These are phyloP conservation scores for Cyprinodon diabolis DNA, from an alignment of 2,797 vertebrate species.

Conservation along the genomic window DNA sequence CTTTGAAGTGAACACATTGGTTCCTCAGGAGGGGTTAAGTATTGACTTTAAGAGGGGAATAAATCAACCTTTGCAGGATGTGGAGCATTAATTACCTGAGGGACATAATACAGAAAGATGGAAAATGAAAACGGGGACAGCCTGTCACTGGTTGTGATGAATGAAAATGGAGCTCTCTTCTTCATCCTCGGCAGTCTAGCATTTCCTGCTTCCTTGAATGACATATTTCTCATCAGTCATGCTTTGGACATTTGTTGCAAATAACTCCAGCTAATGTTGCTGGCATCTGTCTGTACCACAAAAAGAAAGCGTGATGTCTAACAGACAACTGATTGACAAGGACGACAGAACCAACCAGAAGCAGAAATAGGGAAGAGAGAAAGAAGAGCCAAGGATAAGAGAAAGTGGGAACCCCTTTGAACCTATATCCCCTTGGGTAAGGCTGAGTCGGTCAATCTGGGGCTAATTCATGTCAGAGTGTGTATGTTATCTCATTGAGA, in stretches of 20 bases:
- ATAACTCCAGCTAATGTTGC: slow-evolving; percentile 81
- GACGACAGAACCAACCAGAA: slow-evolving; percentile 47
- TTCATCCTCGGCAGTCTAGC: slow-evolving; percentile 30
- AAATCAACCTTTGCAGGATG: slow-evolving; percentile 41
- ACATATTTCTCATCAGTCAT: slow-evolving; percentile 69
- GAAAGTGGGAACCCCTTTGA: slow-evolving; percentile 52
- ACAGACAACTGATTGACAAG: slow-evolving; percentile 81
- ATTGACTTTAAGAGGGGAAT: slow-evolving; percentile 34
- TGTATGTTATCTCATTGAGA: slow-evolving; percentile 84
- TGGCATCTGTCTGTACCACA: slow-evolving; percentile 72
- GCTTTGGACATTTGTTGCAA: slow-evolving; percentile 79
- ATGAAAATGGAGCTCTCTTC: slow-evolving; percentile 58
- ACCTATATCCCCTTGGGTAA: slow-evolving; percentile 73
- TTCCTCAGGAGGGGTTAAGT: slow-evolving; percentile 25
- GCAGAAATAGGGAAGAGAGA: slow-evolving; percentile 34
- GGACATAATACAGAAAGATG: slow-evolving; percentile 38
- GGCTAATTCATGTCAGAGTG: slow-evolving; percentile 90
- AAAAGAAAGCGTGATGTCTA: slow-evolving; percentile 66
- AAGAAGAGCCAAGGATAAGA: slow-evolving; percentile 25
- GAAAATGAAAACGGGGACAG: slow-evolving; percentile 65
- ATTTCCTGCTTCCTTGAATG: slow-evolving; percentile 60
- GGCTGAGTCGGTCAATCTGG: slow-evolving; percentile 86
- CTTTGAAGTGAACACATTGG: slow-evolving; percentile 23
- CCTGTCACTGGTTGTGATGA: slow-evolving; percentile 69
- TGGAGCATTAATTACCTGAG: slow-evolving; percentile 69